A percentile compares a stretch with the other conserved stretches of the same genome.
Conservation (phyloP, 2,113 vertebrate species). For the Calyptommatus sinebrachiatus region DNA sequence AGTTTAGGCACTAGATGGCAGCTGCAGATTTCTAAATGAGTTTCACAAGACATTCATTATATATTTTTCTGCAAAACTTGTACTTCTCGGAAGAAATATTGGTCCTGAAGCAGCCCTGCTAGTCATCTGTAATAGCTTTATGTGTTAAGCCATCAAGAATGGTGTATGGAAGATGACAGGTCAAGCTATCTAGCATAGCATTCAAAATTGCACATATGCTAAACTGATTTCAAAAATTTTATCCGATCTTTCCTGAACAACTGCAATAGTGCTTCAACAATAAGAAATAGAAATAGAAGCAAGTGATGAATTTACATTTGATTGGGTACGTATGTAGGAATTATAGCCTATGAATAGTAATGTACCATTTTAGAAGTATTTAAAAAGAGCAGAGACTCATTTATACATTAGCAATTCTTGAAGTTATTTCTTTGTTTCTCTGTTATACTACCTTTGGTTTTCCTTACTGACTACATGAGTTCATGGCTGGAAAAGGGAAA, state of each 20-base stretch:
- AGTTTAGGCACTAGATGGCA: constrained; percentile 66
- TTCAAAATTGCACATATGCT: background rate
- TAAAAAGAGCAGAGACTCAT: background rate
- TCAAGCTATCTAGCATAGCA: background rate
- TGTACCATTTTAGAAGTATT: background rate
- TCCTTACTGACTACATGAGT: background rate
- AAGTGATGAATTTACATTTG: background rate
- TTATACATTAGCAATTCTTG: background rate
- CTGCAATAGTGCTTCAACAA: background rate
- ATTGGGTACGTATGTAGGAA: background rate
- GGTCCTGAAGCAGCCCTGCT: background rate
- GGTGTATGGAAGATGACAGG: background rate
- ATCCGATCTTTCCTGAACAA: background rate
- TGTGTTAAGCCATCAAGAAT: background rate
- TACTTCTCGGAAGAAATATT: background rate
- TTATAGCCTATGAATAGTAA: background rate
- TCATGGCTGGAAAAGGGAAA: background rate
- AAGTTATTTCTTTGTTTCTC: background rate
- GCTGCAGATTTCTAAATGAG: constrained; percentile 45
- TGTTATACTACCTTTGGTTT: background rate
- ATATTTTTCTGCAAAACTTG: accelerated
- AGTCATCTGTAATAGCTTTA: background rate
- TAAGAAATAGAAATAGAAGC: background rate
- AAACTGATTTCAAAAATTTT: background rate
- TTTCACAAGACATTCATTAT: accelerated